These are phyloP conservation scores for Melopsittacus undulatus DNA, from an alignment of 2,797 vertebrate genomes.

Conservation along the genomic window DNA sequence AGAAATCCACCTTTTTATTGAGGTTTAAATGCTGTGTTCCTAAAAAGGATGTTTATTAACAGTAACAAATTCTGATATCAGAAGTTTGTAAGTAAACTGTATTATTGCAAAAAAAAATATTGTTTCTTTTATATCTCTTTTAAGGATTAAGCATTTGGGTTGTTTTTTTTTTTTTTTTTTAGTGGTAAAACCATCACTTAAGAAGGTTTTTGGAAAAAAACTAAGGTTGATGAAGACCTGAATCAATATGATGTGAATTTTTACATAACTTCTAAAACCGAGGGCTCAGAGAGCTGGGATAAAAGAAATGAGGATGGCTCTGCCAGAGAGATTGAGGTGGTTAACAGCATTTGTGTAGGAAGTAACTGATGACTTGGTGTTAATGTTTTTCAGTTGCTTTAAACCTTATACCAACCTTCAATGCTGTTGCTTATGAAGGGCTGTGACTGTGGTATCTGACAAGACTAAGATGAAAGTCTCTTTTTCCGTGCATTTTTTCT, in stretches of 20 bases:
- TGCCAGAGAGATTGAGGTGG: background rate
- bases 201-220: background rate
- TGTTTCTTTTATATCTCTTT: background rate
- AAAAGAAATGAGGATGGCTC: background rate
- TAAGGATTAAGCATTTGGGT: background rate
- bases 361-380: background rate
- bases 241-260: background rate
- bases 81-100: background rate
- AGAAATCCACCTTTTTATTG: background rate
- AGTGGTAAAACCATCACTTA: background rate
- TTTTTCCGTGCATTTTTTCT: background rate
- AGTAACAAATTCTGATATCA: background rate
- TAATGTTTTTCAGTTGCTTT: background rate
- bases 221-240: background rate
- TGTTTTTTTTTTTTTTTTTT: background rate
- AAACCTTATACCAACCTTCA: background rate
- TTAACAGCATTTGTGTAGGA: background rate
- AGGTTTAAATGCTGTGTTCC: background rate
- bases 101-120: background rate
- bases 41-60: background rate
- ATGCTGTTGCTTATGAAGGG: background rate
- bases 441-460: background rate
- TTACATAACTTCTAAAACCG: background rate
- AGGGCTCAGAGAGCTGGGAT: fast-evolving
- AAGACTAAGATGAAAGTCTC: background rate